These are phyloP conservation scores for Eristalis arbustorum DNA, from an alignment of 2,888 invertebrate genomes.

Conservation along the genomic window DNA sequence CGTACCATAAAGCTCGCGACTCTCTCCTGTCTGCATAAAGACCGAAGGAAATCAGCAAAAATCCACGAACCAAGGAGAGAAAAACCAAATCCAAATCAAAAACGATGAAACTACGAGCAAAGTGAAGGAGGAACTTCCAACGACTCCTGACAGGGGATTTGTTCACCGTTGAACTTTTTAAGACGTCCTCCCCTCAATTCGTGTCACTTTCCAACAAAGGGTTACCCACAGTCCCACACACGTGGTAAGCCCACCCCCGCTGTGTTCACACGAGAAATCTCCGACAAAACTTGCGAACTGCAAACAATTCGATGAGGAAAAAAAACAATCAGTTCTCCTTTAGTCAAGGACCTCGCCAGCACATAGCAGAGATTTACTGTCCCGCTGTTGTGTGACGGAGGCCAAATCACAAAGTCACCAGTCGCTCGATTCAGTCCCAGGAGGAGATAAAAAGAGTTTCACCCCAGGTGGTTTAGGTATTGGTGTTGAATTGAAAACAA, in stretches of 20 bases:
- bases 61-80: neutral
- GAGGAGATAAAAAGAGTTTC: slow-evolving; percentile 15
- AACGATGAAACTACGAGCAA: slow-evolving; percentile 43
- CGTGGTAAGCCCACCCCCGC: slow-evolving; percentile 7
- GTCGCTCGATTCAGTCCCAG: neutral
- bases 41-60: neutral
- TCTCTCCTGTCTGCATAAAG: slow-evolving; percentile 40
- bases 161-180: slow-evolving; percentile 64
- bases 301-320: neutral
- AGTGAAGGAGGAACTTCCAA: slow-evolving; percentile 54
- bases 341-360: neutral
- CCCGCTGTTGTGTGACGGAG: slow-evolving; percentile 39
- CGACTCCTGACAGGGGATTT: slow-evolving; percentile 65
- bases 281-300: slow-evolving; percentile 45
- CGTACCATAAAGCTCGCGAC: slow-evolving; percentile 62
- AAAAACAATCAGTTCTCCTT: neutral
- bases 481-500: slow-evolving; percentile 41
- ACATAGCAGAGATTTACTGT: slow-evolving; percentile 36
- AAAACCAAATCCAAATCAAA: slow-evolving; percentile 1
- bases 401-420: slow-evolving; percentile 37
- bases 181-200: slow-evolving; percentile 29
- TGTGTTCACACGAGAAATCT: slow-evolving; percentile 33
- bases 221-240: slow-evolving; percentile 19
- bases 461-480: neutral
- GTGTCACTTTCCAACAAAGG: slow-evolving; percentile 52